A percentile compares a stretch with the other conserved stretches of the same genome.
Conservation (phyloP, 2,888 invertebrate species). For the Rhamnusium bicolor region DNA sequence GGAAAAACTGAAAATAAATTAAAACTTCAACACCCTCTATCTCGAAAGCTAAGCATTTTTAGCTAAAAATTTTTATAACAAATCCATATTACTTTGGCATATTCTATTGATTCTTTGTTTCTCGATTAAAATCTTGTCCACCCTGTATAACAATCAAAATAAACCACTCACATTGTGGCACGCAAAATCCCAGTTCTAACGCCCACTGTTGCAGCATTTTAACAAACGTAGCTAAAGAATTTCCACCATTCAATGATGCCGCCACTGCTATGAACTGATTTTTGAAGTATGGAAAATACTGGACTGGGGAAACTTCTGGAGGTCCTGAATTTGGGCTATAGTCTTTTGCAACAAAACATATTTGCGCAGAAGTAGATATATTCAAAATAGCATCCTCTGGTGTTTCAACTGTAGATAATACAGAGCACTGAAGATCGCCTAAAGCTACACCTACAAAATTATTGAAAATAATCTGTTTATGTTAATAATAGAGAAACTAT, state of each 20-base stretch:
- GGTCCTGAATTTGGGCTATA: constrained; percentile 70
- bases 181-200: constrained; percentile 81
- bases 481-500: no score
- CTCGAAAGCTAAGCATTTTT: no score
- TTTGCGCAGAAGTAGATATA: constrained; percentile 90
- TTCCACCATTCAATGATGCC: constrained; percentile 89
- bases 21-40: no score
- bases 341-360: constrained; percentile 80
- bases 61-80: no score
- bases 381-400: constrained; percentile 83
- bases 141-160: no score
- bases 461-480: no score
- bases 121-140: no score
- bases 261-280: constrained; percentile 85
- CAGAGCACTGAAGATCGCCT: constrained; percentile 91
- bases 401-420: constrained; percentile 80
- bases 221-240: constrained; percentile 86
- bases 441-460: constrained; percentile 77
- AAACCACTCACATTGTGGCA: constrained; percentile 81
- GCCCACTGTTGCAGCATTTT: constrained; percentile 87
- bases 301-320: constrained; percentile 72
- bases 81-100: no score
- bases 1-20: no score
- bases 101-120: no score
- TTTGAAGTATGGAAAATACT: constrained; percentile 84